These are phyloP conservation scores for Mesorhabditis belari DNA, from an alignment of 2,888 invertebrate genomes.

Conservation along the genomic window DNA sequence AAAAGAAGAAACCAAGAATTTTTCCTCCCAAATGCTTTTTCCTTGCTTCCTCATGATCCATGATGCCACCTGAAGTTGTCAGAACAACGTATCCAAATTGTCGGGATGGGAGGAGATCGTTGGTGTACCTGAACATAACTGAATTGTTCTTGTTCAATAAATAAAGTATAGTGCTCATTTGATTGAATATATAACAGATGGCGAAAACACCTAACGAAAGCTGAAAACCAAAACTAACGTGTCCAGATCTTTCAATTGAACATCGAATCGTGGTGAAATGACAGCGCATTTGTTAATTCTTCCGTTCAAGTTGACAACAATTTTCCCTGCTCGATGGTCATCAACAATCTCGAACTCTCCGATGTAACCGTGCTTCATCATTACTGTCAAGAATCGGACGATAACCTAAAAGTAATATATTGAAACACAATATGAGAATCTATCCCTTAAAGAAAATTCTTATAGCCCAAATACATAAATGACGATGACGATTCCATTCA, in stretches of 20 bases:
- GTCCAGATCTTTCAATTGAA: constrained; percentile 20
- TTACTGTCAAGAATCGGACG: constrained; percentile 92
- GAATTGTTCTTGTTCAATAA: too few species aligned
- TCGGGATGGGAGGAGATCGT: constrained; percentile 89
- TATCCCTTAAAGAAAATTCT: too few species aligned
- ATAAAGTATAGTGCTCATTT: too few species aligned
- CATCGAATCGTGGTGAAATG: constrained; percentile 60
- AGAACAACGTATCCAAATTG: constrained; percentile 96
- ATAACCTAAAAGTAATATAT: constrained; percentile 77
- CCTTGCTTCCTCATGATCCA: constrained; percentile 99
- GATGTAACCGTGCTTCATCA: constrained; percentile 99
- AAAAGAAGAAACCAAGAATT: constrained; percentile 99
- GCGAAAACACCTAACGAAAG: too few species aligned
- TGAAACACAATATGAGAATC: too few species aligned
- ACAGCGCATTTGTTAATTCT: constrained; percentile 98
- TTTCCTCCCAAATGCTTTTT: constrained; percentile 99
- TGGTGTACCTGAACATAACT: constrained; percentile 69
- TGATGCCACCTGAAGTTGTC: constrained; percentile 95
- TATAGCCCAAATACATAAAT: too few species aligned
- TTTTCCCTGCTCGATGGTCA: constrained; percentile 97
- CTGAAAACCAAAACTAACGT: constrained; percentile 3
- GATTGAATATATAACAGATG: too few species aligned
- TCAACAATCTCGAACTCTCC: constrained; percentile 99
- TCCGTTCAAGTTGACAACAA: constrained; percentile 96
- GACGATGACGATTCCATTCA: too few species aligned